A percentile compares a stretch with the other conserved stretches of the same genome.
phyloP scores from a whole-genome alignment of 1,140 invertebrate genomes.

The Stenopsyche tienmushanensis region DNA sequence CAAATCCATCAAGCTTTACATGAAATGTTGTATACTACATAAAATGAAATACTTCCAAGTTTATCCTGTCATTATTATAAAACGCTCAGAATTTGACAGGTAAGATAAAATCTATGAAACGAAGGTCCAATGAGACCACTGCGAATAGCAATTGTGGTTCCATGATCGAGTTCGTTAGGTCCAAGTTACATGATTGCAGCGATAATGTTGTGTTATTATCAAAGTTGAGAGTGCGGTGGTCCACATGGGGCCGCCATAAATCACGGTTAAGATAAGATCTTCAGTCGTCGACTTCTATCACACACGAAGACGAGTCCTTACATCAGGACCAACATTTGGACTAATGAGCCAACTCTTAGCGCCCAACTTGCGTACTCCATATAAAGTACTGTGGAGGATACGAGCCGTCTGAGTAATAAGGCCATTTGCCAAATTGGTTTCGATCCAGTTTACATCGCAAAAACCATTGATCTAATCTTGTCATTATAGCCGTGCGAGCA shows the following conservation, averaged over 20 bases:
- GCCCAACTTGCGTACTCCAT: not conserved
- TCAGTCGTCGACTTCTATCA: not conserved
- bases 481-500: too few relatives aligned
- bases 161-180: not conserved
- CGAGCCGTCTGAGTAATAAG: not conserved
- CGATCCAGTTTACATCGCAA: not conserved
- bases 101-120: too few relatives aligned
- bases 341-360: constrained; percentile 23
- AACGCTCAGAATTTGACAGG: too few relatives aligned
- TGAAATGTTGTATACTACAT: too few relatives aligned
- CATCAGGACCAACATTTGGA: constrained; percentile 6
- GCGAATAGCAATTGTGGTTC: too few relatives aligned
- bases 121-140: too few relatives aligned
- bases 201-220: constrained; percentile 7
- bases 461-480: not conserved
- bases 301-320: not conserved
- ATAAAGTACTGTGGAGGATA: not conserved
- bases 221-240: not conserved
- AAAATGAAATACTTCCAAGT: too few relatives aligned
- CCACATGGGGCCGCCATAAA: not conserved
- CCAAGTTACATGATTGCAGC: constrained; percentile 4
- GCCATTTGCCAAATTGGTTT: not conserved
- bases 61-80: too few relatives aligned
- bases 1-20: too few relatives aligned
- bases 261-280: not conserved